phyloP scores from a whole-genome alignment of 2,888 invertebrate species.

The Cactoblastis cactorum region DNA sequence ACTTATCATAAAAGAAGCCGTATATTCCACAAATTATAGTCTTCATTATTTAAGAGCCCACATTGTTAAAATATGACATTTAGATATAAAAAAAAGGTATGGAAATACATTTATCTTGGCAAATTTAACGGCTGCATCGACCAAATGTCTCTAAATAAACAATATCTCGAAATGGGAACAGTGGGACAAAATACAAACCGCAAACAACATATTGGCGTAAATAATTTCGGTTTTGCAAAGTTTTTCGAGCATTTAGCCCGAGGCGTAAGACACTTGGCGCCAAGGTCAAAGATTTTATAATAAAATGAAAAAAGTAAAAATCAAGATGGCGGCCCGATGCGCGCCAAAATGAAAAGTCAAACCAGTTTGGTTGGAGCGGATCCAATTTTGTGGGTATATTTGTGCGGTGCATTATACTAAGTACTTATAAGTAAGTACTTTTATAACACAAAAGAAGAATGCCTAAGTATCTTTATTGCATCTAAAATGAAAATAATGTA shows the following conservation, averaged over 20 bases:
- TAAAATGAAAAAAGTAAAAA: constrained; percentile 40
- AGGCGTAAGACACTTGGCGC: constrained; percentile 50
- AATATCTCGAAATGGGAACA: constrained; percentile 24
- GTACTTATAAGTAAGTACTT: not conserved
- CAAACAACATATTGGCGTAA: constrained; percentile 39
- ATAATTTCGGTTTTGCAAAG: constrained; percentile 31
- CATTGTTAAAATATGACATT: constrained; percentile 4
- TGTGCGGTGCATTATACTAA: constrained; percentile 17
- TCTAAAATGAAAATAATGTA: too few relatives aligned
- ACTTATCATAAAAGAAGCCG: not conserved
- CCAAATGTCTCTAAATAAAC: constrained; percentile 46
- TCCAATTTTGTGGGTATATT: constrained; percentile 45
- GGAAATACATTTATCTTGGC: constrained; percentile 11
- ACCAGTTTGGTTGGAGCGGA: constrained; percentile 12
- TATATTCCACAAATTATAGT: not conserved
- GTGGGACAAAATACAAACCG: constrained; percentile 32
- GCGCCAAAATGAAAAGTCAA: constrained; percentile 32
- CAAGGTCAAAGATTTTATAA: constrained; percentile 53
- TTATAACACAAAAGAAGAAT: too few relatives aligned
- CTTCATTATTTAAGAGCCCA: not conserved
- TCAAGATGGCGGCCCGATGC: constrained; percentile 40
- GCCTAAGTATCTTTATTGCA: too few relatives aligned
- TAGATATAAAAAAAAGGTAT: not conserved
- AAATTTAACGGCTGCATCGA: constrained; percentile 45
- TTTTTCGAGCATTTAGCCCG: constrained; percentile 37